Conservation (phyloP, 92 coral and sea anemone species). For the Paramuricea clavata region DNA sequence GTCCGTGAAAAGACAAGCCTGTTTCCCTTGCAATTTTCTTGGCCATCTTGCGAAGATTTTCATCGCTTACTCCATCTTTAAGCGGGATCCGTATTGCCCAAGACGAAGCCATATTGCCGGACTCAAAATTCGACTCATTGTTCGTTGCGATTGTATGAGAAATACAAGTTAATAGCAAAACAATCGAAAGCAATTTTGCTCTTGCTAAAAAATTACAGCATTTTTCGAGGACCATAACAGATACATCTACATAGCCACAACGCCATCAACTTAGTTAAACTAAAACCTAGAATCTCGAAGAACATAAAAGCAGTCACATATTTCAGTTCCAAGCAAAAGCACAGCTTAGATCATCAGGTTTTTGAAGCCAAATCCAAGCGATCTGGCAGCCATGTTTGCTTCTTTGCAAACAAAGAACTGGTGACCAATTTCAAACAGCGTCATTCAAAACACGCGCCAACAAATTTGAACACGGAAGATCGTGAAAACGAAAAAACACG, state of each 20-base stretch:
- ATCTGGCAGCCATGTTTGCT: slow-evolving; percentile 20
- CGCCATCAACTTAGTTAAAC: slow-evolving; percentile 23
- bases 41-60: slow-evolving; percentile 69
- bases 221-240: slow-evolving; percentile 11
- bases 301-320: not conserved
- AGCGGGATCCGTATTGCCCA: slow-evolving; percentile 94
- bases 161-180: slow-evolving; percentile 26
- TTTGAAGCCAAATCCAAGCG: not conserved
- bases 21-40: slow-evolving; percentile 84
- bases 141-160: slow-evolving; percentile 26
- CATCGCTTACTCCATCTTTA: slow-evolving; percentile 40
- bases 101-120: slow-evolving; percentile 68
- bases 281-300: not conserved
- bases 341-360: not conserved
- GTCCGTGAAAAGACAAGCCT: slow-evolving; percentile 88
- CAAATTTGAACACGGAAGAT: not conserved
- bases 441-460: slow-evolving; percentile 40
- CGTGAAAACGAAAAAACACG: no score
- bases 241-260: slow-evolving; percentile 5
- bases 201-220: not conserved
- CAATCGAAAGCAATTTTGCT: slow-evolving; percentile 22
- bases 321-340: not conserved
- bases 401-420: slow-evolving; percentile 25
- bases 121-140: slow-evolving; percentile 38
- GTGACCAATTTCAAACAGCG: slow-evolving; percentile 23